Evolutionary conservation across 2,888 invertebrate genomes (phyloP).

Genomic region (Trachelus iudaicus): DNA sequence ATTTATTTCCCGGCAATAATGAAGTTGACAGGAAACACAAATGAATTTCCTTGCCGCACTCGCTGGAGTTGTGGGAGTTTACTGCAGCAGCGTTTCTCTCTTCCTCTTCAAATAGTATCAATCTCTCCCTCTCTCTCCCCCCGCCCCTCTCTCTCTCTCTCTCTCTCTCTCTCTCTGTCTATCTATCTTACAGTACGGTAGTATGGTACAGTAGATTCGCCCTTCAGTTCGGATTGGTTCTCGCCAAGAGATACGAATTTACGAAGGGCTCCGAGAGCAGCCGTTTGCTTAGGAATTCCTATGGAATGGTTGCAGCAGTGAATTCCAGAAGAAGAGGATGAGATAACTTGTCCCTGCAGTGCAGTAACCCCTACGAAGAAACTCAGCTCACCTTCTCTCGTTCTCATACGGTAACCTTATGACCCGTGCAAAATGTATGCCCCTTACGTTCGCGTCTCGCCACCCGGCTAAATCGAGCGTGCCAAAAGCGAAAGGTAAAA

Average conservation of each 20-base stretch:
- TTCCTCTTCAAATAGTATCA: conserved; percentile 11
- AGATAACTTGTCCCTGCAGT: conserved; percentile 61
- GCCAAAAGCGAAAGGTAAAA: conserved; percentile 15
- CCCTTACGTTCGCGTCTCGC: conserved; percentile 33
- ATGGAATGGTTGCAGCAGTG: conserved; percentile 21
- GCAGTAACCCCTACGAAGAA: conserved; percentile 58
- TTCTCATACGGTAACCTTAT: conserved; percentile 48
- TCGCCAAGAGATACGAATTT: background rate
- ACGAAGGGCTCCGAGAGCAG: background rate
- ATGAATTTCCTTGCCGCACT: conserved; percentile 21
- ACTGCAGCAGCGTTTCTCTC: background rate
- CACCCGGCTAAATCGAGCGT: conserved; percentile 46
- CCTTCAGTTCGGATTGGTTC: background rate
- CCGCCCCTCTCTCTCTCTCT: conserved; percentile 2
- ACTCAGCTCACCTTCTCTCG: conserved; percentile 37
- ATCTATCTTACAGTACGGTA: background rate
- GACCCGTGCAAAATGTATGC: conserved; percentile 61
- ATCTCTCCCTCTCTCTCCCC: background rate
- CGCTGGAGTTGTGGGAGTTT: background rate
- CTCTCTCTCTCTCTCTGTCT: background rate
- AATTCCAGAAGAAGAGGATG: conserved; percentile 7
- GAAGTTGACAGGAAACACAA: conserved; percentile 27
- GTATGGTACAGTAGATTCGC: background rate
- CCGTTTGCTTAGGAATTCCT: conserved; percentile 30
- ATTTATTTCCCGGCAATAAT: conserved; percentile 29